phyloP scores from a whole-genome alignment of 2,113 vertebrate species.

The Phalacrocorax carbo region DNA sequence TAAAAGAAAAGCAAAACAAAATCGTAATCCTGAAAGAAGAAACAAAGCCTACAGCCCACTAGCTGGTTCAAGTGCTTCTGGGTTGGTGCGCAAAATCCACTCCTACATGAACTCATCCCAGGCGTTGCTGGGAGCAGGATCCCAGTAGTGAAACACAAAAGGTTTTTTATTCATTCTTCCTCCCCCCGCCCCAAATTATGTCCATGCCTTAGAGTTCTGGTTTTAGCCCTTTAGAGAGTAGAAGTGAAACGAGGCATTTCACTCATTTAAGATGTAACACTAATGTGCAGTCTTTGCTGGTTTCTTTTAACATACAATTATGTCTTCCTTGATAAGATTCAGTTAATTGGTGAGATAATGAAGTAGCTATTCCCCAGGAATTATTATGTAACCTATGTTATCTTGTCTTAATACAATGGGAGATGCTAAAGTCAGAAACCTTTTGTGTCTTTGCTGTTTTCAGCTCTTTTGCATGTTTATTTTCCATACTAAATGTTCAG shows the following conservation, averaged over 20 bases:
- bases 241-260: not conserved
- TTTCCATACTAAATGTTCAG: not conserved
- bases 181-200: not conserved
- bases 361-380: not conserved
- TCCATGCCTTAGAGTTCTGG: not conserved
- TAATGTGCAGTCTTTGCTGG: not conserved
- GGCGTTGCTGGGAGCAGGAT: not conserved
- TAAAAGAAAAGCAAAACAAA: not conserved
- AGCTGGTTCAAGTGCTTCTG: not conserved
- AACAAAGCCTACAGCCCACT: not conserved
- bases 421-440: not conserved
- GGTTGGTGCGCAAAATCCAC: not conserved
- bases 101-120: not conserved
- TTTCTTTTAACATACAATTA: slow-evolving; percentile 1
- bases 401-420: not conserved
- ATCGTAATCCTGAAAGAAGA: not conserved
- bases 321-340: not conserved
- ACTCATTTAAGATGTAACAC: not conserved
- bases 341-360: slow-evolving; percentile 13
- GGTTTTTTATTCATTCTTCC: not conserved
- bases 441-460: not conserved
- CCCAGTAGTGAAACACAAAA: not conserved
- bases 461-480: not conserved
- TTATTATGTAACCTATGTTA: not conserved
- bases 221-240: not conserved